These are phyloP conservation scores for Lydus trimaculatus DNA, from an alignment of 2,888 invertebrate genomes.

Conservation along the genomic window DNA sequence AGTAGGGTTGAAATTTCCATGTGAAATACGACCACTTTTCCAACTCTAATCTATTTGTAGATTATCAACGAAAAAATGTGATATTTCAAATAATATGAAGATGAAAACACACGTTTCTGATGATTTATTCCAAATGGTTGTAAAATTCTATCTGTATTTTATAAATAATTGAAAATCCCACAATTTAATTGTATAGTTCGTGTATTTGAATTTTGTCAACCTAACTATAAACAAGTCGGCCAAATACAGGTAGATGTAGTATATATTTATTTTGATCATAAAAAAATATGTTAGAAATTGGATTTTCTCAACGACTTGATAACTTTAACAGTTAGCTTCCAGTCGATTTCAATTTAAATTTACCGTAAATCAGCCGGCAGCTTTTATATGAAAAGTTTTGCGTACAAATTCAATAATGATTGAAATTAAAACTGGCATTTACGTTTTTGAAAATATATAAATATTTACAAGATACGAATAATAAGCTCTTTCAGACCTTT, in stretches of 20 bases:
- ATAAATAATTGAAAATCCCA: too few relatives aligned
- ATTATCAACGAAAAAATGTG: background rate
- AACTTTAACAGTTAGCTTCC: background rate
- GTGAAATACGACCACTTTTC: background rate
- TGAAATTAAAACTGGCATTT: background rate
- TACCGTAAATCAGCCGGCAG: background rate
- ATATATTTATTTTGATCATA: background rate
- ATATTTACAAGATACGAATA: background rate
- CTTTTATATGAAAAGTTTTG: background rate
- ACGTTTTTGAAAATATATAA: background rate
- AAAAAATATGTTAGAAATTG: background rate
- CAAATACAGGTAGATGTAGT: background rate
- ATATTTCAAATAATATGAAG: too few relatives aligned
- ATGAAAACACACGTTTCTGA: too few relatives aligned
- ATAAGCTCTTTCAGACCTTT: too few relatives aligned
- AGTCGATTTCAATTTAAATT: constrained; percentile 1
- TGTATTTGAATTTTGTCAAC: too few relatives aligned
- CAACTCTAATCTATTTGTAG: background rate
- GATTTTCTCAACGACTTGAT: background rate
- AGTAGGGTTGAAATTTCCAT: background rate
- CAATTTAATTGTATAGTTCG: too few relatives aligned
- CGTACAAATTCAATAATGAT: background rate
- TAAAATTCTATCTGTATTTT: too few relatives aligned
- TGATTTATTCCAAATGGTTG: too few relatives aligned
- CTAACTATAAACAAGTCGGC: background rate